Percentiles rank a stretch among this genome's conserved stretches.
Evolutionary conservation across 2,113 vertebrate genomes (phyloP).

Genomic region (Manacus vitellinus): DNA sequence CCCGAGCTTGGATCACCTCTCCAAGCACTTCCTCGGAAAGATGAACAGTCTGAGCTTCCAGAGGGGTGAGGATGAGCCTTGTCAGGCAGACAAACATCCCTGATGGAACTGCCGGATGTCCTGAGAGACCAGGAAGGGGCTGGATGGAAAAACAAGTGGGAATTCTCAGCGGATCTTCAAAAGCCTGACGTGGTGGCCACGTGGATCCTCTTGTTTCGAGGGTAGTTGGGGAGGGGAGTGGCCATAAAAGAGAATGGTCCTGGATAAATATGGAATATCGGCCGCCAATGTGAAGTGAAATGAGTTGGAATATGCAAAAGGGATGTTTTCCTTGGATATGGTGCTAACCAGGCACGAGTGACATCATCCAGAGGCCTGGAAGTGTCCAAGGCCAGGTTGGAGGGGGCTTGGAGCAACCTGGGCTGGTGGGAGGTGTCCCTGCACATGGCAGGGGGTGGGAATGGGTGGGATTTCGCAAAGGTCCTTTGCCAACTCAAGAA

Average conservation of each 20-base stretch:
- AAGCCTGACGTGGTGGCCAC: neutral
- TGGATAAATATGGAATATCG: neutral
- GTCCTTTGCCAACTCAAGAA: too few species aligned
- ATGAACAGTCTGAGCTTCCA: slow-evolving; percentile 11
- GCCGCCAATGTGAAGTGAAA: neutral
- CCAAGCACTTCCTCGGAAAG: neutral
- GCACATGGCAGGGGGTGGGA: too few species aligned
- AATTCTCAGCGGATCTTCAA: neutral
- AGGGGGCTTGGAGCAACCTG: too few species aligned
- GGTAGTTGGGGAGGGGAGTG: neutral
- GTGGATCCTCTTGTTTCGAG: neutral
- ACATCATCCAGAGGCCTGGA: neutral
- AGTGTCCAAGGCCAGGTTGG: neutral
- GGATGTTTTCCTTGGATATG: neutral
- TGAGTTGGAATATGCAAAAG: neutral
- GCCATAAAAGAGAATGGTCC: neutral
- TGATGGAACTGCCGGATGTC: slow-evolving; percentile 35
- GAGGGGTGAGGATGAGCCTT: neutral
- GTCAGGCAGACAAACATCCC: slow-evolving; percentile 21
- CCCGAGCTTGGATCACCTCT: slow-evolving; percentile 1
- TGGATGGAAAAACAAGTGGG: neutral
- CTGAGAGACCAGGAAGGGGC: neutral
- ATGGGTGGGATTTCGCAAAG: too few species aligned
- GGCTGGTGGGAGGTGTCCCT: too few species aligned
- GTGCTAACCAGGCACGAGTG: neutral